Evolutionary conservation across 2,113 vertebrate species (phyloP).

Genomic region (Leucopsar rothschildi): DNA sequence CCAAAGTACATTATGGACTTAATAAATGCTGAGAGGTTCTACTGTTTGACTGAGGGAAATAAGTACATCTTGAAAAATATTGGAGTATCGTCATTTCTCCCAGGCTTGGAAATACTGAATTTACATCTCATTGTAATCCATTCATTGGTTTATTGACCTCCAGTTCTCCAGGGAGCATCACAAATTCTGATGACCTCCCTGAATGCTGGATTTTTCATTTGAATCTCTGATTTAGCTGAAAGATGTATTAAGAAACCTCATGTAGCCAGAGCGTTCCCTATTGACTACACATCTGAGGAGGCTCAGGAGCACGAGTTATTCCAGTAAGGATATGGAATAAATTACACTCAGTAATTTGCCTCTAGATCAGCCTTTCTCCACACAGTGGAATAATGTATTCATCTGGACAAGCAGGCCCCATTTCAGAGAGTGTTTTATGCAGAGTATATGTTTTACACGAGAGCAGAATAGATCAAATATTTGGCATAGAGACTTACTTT

Average conservation of each 20-base stretch:
- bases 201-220: conserved; percentile 45
- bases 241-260: conserved; percentile 47
- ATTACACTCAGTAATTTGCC: conserved; percentile 39
- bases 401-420: conserved; percentile 25
- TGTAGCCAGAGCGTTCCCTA: conserved; percentile 52
- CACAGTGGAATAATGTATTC: conserved; percentile 47
- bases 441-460: conserved; percentile 2
- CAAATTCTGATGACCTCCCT: conserved; percentile 47
- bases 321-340: conserved; percentile 47
- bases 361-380: conserved; percentile 48
- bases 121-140: conserved; percentile 50
- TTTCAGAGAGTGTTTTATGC: conserved; percentile 36
- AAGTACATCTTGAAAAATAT: neutral
- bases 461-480: conserved; percentile 43
- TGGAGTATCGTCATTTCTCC: neutral
- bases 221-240: conserved; percentile 67
- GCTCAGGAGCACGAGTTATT: conserved; percentile 42
- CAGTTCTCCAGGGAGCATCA: conserved; percentile 39
- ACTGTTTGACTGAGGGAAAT: neutral
- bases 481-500: conserved; percentile 30
- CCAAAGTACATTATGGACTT: neutral
- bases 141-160: conserved; percentile 60
- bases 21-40: neutral
- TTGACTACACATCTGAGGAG: conserved; percentile 45
- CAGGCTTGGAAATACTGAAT: conserved; percentile 26